These are phyloP conservation scores for Neelides sp. DNA, from an alignment of 1,140 invertebrate genomes.

Conservation along the genomic window DNA sequence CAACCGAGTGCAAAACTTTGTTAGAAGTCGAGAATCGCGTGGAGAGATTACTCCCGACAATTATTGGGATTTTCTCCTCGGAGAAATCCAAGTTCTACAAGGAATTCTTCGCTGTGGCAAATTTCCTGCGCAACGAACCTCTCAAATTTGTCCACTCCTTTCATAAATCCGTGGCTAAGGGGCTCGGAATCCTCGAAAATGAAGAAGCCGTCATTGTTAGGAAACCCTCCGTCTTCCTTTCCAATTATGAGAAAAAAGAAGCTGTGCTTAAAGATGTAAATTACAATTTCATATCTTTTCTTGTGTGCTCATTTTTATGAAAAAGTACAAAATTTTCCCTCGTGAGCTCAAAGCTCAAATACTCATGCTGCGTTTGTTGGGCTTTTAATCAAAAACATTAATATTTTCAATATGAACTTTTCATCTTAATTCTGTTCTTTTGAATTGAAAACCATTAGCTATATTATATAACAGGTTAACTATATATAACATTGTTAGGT, in stretches of 20 bases:
- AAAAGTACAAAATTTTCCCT: too few relatives aligned
- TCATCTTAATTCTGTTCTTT: too few relatives aligned
- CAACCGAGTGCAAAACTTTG: slow-evolving; percentile 35
- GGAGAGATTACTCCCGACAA: slow-evolving; percentile 39
- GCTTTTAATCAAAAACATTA: too few relatives aligned
- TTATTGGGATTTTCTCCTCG: slow-evolving; percentile 45
- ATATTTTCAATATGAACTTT: too few relatives aligned
- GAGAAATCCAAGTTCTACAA: slow-evolving; percentile 37
- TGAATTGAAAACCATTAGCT: too few relatives aligned
- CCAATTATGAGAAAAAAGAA: slow-evolving; percentile 41
- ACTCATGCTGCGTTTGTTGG: too few relatives aligned
- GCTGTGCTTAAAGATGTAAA: slow-evolving; percentile 21
- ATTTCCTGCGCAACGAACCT: slow-evolving; percentile 38
- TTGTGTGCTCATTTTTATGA: neutral
- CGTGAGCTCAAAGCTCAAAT: too few relatives aligned
- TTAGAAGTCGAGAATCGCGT: slow-evolving; percentile 39
- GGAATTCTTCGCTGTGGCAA: slow-evolving; percentile 43
- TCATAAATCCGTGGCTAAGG: slow-evolving; percentile 13
- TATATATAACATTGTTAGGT: too few relatives aligned
- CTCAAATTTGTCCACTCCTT: slow-evolving; percentile 27
- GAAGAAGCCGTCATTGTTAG: slow-evolving; percentile 41
- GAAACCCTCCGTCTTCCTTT: slow-evolving; percentile 43
- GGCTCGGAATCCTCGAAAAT: slow-evolving; percentile 9
- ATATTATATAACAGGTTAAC: too few relatives aligned
- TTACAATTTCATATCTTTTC: too few relatives aligned